Evolutionary conservation across 2,797 vertebrate genomes (phyloP).

Genomic region (Cynopterus sphinx): DNA sequence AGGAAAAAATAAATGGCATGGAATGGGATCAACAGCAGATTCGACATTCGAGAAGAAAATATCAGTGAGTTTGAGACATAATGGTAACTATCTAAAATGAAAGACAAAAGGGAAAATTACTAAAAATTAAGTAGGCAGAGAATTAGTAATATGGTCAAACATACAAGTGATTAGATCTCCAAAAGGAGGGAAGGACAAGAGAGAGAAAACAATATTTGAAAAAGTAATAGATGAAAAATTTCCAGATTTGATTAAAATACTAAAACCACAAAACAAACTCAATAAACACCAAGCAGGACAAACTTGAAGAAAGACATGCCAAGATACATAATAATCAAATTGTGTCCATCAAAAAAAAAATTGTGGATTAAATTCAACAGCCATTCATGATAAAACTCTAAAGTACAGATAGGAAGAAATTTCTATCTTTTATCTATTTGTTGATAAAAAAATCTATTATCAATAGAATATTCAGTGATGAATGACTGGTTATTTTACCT

Average conservation of each 20-base stretch:
- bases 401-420: not conserved
- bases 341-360: not conserved
- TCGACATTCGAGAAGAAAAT: not conserved
- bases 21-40: not conserved
- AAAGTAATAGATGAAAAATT: not conserved
- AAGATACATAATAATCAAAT: not conserved
- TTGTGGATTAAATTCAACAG: not conserved
- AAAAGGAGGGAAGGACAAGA: not conserved
- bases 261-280: not conserved
- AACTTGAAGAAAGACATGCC: not conserved
- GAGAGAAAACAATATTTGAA: not conserved
- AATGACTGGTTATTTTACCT: not conserved
- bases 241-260: not conserved
- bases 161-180: not conserved
- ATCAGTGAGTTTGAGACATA: not conserved
- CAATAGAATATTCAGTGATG: not conserved
- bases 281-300: not conserved
- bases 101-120: not conserved
- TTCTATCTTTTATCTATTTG: not conserved
- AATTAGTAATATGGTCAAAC: not conserved
- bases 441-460: not conserved
- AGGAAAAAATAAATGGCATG: not conserved
- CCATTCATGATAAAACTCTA: not conserved
- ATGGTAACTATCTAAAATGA: not conserved
- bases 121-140: not conserved